Conservation (phyloP, 2,113 vertebrate genomes). For the Phrynosoma platyrhinos region DNA sequence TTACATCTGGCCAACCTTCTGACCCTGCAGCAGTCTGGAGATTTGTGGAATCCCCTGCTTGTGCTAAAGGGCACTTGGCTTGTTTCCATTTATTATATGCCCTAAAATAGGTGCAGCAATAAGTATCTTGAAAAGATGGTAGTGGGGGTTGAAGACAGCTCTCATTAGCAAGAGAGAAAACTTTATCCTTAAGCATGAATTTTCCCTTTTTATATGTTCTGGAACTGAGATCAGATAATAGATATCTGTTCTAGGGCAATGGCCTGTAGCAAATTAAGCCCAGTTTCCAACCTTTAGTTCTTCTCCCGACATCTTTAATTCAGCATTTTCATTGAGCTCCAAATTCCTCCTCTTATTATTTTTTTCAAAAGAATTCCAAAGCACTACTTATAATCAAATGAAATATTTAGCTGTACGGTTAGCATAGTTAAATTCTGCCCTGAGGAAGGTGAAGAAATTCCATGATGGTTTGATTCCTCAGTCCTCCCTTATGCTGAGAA, state of each 20-base stretch:
- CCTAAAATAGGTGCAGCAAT: background rate
- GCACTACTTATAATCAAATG: slow-evolving; percentile 18
- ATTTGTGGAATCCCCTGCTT: background rate
- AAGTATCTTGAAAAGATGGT: background rate
- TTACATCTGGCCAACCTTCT: slow-evolving; percentile 19
- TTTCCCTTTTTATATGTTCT: slow-evolving; percentile 8
- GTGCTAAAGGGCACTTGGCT: background rate
- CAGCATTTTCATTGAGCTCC: slow-evolving; percentile 15
- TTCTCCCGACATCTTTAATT: slow-evolving; percentile 16
- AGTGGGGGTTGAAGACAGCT: background rate
- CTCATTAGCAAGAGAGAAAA: background rate
- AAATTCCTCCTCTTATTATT: slow-evolving; percentile 15
- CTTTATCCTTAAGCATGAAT: background rate
- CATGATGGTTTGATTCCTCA: background rate
- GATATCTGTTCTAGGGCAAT: background rate
- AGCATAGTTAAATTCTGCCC: slow-evolving; percentile 40
- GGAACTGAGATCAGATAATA: background rate
- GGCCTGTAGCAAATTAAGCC: background rate
- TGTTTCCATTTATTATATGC: background rate
- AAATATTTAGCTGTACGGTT: slow-evolving; percentile 28
- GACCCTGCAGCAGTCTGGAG: background rate
- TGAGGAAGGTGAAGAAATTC: background rate
- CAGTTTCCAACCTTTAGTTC: slow-evolving; percentile 11
- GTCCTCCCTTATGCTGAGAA: slow-evolving; percentile 24
- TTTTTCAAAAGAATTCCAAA: slow-evolving; percentile 30